A percentile compares a stretch with the other conserved stretches of the same genome.
These are phyloP conservation scores for Andinoacara biseriatus DNA, from an alignment of 2,113 vertebrate species.

Conservation along the genomic window DNA sequence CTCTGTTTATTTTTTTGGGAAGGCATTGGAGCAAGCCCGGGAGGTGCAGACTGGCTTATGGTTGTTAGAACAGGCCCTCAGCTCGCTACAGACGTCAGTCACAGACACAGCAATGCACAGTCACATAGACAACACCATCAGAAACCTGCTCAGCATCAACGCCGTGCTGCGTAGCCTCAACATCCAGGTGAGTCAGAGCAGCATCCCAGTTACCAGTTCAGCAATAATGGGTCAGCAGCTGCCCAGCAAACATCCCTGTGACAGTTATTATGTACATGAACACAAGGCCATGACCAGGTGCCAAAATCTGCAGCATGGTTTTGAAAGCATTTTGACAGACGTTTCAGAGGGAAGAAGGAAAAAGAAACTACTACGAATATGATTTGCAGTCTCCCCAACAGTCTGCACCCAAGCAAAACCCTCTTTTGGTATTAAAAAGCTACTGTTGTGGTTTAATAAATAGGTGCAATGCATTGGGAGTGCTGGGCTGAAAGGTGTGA, in stretches of 20 bases:
- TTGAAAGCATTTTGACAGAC: neutral
- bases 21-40: conserved; percentile 75
- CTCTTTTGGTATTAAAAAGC: neutral
- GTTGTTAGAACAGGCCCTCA: conserved; percentile 76
- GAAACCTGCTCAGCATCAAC: conserved; percentile 78
- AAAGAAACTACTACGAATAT: neutral
- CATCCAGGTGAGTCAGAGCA: conserved; percentile 70
- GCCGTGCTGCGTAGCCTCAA: conserved; percentile 80
- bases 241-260: neutral
- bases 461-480: too few relatives aligned
- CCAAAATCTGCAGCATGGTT: neutral
- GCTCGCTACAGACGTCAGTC: conserved; percentile 66
- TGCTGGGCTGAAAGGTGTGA: too few relatives aligned
- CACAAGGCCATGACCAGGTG: neutral
- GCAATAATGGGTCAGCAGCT: neutral
- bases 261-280: neutral
- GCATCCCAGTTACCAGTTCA: neutral
- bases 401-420: neutral
- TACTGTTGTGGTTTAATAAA: neutral
- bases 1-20: conserved; percentile 25
- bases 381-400: neutral
- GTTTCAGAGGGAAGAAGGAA: neutral
- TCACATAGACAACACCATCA: conserved; percentile 77
- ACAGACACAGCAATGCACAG: conserved; percentile 71
- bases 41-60: conserved; percentile 82